phyloP scores from a whole-genome alignment of 2,888 invertebrate genomes.

The Andrena fulva region DNA sequence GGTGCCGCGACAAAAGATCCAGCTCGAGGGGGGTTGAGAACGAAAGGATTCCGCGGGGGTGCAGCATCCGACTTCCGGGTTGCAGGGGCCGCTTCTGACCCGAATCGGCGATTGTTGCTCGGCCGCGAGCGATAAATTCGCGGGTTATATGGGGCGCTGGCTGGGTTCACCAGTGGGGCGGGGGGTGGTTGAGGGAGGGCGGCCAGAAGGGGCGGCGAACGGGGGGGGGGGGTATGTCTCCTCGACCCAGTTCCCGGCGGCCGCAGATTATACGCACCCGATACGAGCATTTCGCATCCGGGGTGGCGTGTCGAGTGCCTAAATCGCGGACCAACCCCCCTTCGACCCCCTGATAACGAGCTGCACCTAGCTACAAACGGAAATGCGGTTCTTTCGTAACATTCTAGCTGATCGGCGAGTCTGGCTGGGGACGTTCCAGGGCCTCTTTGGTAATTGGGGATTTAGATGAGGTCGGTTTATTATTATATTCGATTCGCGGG shows the following conservation, averaged over 20 bases:
- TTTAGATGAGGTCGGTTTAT: background rate
- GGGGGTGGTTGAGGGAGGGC: slow-evolving; percentile 6
- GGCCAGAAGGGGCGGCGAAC: slow-evolving; percentile 28
- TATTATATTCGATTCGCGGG: no score
- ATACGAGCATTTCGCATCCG: slow-evolving; percentile 57
- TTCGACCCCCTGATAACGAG: slow-evolving; percentile 15
- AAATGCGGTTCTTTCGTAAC: slow-evolving; percentile 24
- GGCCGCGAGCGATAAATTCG: slow-evolving; percentile 73
- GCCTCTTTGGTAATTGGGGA: background rate
- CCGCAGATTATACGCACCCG: slow-evolving; percentile 68
- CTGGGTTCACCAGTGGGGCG: slow-evolving; percentile 23
- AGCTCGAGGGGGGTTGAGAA: slow-evolving; percentile 3
- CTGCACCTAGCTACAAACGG: background rate
- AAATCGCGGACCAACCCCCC: slow-evolving; percentile 30
- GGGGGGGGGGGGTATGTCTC: slow-evolving; percentile 59
- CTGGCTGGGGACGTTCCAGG: background rate
- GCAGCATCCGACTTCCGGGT: slow-evolving; percentile 55
- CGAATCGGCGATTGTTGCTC: slow-evolving; percentile 76
- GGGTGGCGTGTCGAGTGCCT: slow-evolving; percentile 40
- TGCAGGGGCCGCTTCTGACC: slow-evolving; percentile 65
- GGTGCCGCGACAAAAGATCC: background rate
- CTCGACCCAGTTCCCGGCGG: slow-evolving; percentile 70
- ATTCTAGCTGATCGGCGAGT: background rate
- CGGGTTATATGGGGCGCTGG: slow-evolving; percentile 50
- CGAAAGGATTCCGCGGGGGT: slow-evolving; percentile 18